These are phyloP conservation scores for Ceratosolen solmsi DNA, from an alignment of 1,140 invertebrate genomes.

Conservation along the genomic window DNA sequence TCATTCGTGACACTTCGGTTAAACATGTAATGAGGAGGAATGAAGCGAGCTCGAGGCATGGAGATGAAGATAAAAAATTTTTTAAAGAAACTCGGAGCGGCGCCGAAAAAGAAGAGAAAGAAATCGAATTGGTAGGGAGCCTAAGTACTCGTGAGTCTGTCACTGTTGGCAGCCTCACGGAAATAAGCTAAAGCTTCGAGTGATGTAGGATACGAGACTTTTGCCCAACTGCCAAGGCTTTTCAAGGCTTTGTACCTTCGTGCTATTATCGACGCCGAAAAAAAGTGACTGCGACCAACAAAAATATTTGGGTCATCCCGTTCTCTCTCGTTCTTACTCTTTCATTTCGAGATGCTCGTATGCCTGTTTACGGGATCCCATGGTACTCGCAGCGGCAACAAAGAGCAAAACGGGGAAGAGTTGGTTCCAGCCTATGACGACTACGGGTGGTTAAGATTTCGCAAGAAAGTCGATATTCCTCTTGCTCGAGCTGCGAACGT, in stretches of 20 bases:
- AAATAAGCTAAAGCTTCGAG: too few species aligned
- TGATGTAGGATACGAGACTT: not conserved
- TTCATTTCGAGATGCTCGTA: not conserved
- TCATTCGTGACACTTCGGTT: not conserved
- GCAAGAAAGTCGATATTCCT: not conserved
- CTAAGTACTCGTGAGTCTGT: not conserved
- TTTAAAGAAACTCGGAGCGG: not conserved
- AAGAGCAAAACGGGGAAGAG: not conserved
- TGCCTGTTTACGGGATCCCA: too few species aligned
- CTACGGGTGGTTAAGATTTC: not conserved
- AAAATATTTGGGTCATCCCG: conserved; percentile 18
- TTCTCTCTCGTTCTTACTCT: not conserved
- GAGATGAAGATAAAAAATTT: not conserved
- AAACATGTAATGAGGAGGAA: not conserved
- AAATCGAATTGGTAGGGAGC: not conserved
- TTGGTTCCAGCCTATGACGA: not conserved
- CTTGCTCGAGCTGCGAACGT: not conserved
- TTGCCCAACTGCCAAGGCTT: not conserved
- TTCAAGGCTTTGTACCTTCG: not conserved
- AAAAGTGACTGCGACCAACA: not conserved
- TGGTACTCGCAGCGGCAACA: not conserved
- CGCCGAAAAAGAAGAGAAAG: not conserved
- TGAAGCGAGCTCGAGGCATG: not conserved
- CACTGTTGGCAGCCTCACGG: not conserved
- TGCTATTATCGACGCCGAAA: not conserved